These are phyloP conservation scores for Phortica variegata DNA, from an alignment of 1,140 invertebrate genomes.

Conservation along the genomic window DNA sequence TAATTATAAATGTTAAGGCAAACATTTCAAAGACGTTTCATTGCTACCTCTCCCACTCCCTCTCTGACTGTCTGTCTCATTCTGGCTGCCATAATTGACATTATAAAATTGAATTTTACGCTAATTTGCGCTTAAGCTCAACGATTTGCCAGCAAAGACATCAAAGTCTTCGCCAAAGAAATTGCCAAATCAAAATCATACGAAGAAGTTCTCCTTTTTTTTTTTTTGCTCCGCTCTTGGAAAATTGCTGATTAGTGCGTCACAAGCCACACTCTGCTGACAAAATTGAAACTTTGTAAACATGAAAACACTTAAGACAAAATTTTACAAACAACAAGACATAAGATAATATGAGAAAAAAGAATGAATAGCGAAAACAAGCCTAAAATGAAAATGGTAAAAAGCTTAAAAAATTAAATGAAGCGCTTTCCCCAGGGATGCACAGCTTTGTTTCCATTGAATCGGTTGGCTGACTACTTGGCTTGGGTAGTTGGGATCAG, in stretches of 20 bases:
- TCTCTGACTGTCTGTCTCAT: no score
- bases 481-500: constrained; percentile 18
- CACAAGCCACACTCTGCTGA: neutral
- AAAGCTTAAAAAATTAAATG: no score
- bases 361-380: no score
- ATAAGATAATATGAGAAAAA: no score
- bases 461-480: constrained; percentile 5
- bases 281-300: constrained; percentile 3
- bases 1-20: no score
- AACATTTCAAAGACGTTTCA: no score
- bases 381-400: no score
- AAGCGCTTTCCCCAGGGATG: neutral
- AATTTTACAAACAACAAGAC: constrained; percentile 11
- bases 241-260: constrained; percentile 23
- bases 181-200: neutral
- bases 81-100: no score
- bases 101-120: constrained; percentile 54
- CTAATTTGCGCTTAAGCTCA: constrained; percentile 34
- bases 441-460: neutral
- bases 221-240: constrained; percentile 9
- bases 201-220: neutral
- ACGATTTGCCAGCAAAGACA: no score
- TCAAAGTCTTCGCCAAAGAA: constrained; percentile 12
- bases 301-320: constrained; percentile 40
- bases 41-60: no score